A percentile compares a stretch with the other conserved stretches of the same genome.
Conservation (phyloP, 2,888 invertebrate species). For the Conistra vaccinii region DNA sequence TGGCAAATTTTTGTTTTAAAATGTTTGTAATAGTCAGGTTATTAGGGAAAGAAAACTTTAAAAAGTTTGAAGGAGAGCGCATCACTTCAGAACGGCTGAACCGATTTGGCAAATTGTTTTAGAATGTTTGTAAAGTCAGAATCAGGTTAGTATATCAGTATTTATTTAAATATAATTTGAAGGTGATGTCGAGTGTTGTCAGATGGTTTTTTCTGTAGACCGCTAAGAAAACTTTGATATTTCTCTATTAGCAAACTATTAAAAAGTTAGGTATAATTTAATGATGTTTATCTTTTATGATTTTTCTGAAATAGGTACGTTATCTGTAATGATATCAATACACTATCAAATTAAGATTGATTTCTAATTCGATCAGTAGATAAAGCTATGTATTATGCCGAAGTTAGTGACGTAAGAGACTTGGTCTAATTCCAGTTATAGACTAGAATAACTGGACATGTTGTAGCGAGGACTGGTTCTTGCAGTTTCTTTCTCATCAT, state of each 20-base stretch:
- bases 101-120: too few relatives aligned
- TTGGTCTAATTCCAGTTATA: background rate
- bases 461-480: background rate
- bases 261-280: background rate
- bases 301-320: background rate
- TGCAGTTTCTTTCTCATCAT: background rate
- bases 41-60: too few relatives aligned
- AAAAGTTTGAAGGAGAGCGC: too few relatives aligned
- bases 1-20: too few relatives aligned
- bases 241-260: background rate
- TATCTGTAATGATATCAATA: background rate
- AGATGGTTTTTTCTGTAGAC: too few relatives aligned
- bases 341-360: background rate
- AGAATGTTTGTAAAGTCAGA: too few relatives aligned
- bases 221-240: background rate
- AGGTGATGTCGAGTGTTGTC: background rate
- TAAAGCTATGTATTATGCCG: background rate
- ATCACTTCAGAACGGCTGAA: too few relatives aligned
- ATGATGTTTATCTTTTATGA: background rate
- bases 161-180: too few relatives aligned
- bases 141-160: too few relatives aligned
- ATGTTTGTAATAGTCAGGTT: too few relatives aligned
- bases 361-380: background rate
- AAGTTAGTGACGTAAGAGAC: background rate
- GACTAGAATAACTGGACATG: slow-evolving; percentile 20